These are phyloP conservation scores for Drosophila anomelani DNA, from an alignment of 2,888 invertebrate genomes.

Conservation along the genomic window DNA sequence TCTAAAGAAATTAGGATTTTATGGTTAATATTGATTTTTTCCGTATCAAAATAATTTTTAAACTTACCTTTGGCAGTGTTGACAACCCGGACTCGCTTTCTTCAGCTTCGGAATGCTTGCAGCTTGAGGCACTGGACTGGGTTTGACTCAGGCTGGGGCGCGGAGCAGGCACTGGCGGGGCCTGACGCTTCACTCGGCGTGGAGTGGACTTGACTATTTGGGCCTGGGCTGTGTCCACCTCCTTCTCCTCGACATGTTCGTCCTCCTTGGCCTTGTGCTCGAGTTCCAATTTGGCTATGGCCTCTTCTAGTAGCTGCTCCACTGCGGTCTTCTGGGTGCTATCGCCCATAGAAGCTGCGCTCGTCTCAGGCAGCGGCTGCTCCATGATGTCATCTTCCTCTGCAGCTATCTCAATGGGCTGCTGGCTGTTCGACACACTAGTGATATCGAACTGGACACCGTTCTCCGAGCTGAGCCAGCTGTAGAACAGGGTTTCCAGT, in stretches of 20 bases:
- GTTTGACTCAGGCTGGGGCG: conserved; percentile 54
- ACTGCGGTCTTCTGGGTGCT: conserved; percentile 64
- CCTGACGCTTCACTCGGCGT: conserved; percentile 54
- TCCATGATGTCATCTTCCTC: conserved; percentile 32
- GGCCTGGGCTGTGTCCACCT: conserved; percentile 31
- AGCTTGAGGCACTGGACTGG: conserved; percentile 55
- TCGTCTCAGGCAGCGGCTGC: conserved; percentile 27
- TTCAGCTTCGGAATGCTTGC: conserved; percentile 73
- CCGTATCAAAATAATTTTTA: neutral
- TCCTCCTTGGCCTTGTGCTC: conserved; percentile 54
- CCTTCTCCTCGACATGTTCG: conserved; percentile 50
- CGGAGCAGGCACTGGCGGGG: conserved; percentile 65
- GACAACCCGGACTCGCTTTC: conserved; percentile 80
- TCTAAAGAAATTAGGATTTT: conserved; percentile 37
- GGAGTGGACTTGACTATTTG: conserved; percentile 39
- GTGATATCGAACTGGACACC: conserved; percentile 78
- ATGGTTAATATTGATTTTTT: neutral
- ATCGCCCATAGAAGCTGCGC: conserved; percentile 43
- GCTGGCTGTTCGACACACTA: conserved; percentile 49
- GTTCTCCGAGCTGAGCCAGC: conserved; percentile 79
- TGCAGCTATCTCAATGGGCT: conserved; percentile 64
- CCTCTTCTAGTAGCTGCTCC: conserved; percentile 72
- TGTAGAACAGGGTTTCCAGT: conserved; percentile 80
- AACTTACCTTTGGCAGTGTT: conserved; percentile 74
- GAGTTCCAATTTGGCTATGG: conserved; percentile 73